Base-by-base conservation (phyloP, 2,113 vertebrate species). In the Camelus dromedarius region DNA sequence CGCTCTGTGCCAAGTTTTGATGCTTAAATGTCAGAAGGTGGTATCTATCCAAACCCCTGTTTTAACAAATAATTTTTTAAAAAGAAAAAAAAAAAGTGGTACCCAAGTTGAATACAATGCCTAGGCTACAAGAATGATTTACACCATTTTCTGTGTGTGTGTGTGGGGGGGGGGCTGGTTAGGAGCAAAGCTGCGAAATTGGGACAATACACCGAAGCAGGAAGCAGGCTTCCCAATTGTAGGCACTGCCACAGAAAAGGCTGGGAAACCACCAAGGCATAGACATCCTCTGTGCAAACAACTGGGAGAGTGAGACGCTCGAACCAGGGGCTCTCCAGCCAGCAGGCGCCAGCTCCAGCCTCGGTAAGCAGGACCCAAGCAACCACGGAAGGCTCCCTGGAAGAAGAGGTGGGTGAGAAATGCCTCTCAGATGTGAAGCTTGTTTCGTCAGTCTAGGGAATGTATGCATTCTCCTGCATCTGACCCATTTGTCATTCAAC, bases 371-470 rank as follows among this genome's bases (percentile, higher is more conserved):
- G 22, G 42, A 16, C 7, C 18, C 12, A 8, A 10, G 2, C 60
- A n/a, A 50, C 30, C 42, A 24, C 1, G 0, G 60, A 48, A 18
- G 42, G 28, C 38, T 48, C 10, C 60, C 60, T 13, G 28, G 58
- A 66, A 50, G 75, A n/a, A 48, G 81, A 24, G 10, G 46, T 42
- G 50, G 4, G 5, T 1, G 14, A 35, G 28, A 42, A 38, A 15
- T 9, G 1, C 5, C 5, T 32, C 48, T 26, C 58, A 6, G 20
- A 30, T 2, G 5, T 0, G 15, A 2, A 28, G 1, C 46, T 28
- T 32, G 24, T 24, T 2, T 15, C 11, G 73, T 38, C 46, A 0
- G 3, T 32, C 11, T 11, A 8, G 35, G 9, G 72, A 14, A 3
- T n/a, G 7, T 11, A 4, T 18, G 3, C 30, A 2, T 7, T 6